These are phyloP conservation scores for Telmatochromis sp. DNA, from an alignment of 2,113 vertebrate genomes.

Conservation along the genomic window DNA sequence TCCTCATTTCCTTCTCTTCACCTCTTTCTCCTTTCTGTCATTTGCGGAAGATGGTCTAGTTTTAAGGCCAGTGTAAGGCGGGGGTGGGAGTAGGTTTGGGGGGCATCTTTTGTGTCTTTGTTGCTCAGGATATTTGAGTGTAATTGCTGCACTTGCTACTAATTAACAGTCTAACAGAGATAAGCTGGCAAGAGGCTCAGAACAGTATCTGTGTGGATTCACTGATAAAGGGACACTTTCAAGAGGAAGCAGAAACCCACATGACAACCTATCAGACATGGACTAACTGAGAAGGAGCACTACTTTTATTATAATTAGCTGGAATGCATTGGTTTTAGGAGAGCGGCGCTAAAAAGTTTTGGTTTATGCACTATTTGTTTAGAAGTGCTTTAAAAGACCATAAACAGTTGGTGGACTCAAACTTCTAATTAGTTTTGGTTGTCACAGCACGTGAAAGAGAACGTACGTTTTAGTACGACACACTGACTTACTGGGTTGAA, in stretches of 20 bases:
- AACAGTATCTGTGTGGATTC: slow-evolving; percentile 49
- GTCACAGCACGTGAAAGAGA: not conserved
- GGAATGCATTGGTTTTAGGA: not conserved
- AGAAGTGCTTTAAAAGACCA: not conserved
- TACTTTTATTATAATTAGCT: slow-evolving; percentile 53
- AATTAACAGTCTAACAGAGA: slow-evolving; percentile 60
- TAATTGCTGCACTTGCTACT: slow-evolving; percentile 62
- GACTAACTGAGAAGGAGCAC: slow-evolving; percentile 20
- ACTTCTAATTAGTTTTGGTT: not conserved
- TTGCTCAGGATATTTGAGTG: slow-evolving; percentile 57
- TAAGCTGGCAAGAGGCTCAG: slow-evolving; percentile 54
- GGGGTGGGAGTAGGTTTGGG: not conserved
- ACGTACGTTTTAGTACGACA: not conserved
- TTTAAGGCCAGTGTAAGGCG: slow-evolving; percentile 26
- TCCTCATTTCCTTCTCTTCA: slow-evolving; percentile 7
- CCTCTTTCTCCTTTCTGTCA: slow-evolving; percentile 28
- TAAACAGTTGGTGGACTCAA: not conserved
- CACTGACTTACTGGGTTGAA: not conserved
- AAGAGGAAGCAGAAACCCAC: slow-evolving; percentile 41
- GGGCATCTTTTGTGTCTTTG: slow-evolving; percentile 57
- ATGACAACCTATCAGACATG: slow-evolving; percentile 51
- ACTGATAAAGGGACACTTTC: slow-evolving; percentile 63
- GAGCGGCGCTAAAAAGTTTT: slow-evolving; percentile 2
- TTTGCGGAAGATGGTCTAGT: slow-evolving; percentile 36
- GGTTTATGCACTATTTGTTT: not conserved